These are phyloP conservation scores for Hemiprocne comata DNA, from an alignment of 2,113 vertebrate genomes.

Conservation along the genomic window DNA sequence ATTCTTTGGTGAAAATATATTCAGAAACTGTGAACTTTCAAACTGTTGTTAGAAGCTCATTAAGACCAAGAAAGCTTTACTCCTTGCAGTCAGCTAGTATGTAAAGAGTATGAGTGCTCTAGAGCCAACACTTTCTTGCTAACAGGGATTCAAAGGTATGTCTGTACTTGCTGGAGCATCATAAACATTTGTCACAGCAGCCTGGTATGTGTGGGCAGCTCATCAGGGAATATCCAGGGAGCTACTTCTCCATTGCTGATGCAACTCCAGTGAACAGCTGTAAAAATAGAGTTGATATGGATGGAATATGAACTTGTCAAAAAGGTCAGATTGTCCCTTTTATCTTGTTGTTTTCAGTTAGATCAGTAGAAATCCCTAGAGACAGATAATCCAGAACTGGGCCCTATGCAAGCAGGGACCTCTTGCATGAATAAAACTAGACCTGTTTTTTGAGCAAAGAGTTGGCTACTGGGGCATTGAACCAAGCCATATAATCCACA, in stretches of 20 bases:
- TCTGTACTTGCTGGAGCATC: not conserved
- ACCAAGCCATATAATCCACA: not conserved
- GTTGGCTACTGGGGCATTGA: not conserved
- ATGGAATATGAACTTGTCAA: not conserved
- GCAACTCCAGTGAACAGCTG: not conserved
- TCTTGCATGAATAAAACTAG: not conserved
- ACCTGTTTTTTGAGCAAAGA: not conserved
- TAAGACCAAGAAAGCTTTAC: not conserved
- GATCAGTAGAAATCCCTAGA: not conserved
- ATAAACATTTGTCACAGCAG: not conserved
- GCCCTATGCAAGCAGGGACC: too few relatives aligned
- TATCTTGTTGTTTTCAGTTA: not conserved
- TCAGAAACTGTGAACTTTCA: not conserved
- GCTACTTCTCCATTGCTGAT: not conserved
- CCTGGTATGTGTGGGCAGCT: not conserved
- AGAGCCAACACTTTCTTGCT: not conserved
- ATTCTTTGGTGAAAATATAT: not conserved
- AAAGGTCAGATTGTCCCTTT: not conserved
- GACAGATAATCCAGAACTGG: not conserved
- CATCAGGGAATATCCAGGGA: not conserved
- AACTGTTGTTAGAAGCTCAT: not conserved
- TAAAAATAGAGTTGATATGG: not conserved
- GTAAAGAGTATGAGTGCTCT: not conserved
- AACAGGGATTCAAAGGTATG: not conserved
- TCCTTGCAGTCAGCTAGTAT: not conserved